Evolutionary conservation across 2,888 invertebrate species (phyloP), one percentile per base, ranked within the genome.

Genomic region (Amiota mariae): DNA sequence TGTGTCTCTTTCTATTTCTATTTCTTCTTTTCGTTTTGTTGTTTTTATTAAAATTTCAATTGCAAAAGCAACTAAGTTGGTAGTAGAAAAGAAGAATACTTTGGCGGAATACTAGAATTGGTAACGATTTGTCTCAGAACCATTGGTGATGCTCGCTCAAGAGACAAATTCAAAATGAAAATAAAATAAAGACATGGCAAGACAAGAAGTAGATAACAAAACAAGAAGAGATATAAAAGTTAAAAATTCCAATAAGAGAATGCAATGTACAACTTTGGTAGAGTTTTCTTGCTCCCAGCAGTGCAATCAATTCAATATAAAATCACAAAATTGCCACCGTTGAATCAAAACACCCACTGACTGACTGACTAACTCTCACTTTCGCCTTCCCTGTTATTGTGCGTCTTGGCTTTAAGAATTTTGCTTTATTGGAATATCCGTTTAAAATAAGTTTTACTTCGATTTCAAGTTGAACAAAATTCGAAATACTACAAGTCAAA

Each of bases 271-370:
- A 72, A 74, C 63, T 15, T 59, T 59, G 20, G 67, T 49, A 15
- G 66, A 72, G 76, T 72, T 71, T 76, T 51, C 51, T 66, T 63
- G 63, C 24, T 73, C 18, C 48, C 73, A 73, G 59, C 24, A 49
- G 61, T 59, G 20, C 68, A 73, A 73, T 73, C 73, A 73, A 61
- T 70, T 49, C 48, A 54, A 73, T 8, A 15, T 15, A 59, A 13
- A 59, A 59, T 15, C 18, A 59, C 20, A 49, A 51, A 24, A 57
- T 48, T 15, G 18, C 18, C 12, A 2, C 36, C 36, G 36, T 36
- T 36, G 36, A 36, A 36, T 36, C 36, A 36, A 36, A 36, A 36
- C 6, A 36, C 36, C 36, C 36, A 6, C 36, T 36, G 36, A 36
- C 36, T 36, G 36, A 36, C 36, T 36, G 36, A 2, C 2, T 24